These are phyloP conservation scores for Cynaeus angustus DNA, from an alignment of 2,888 invertebrate genomes.

Conservation along the genomic window DNA sequence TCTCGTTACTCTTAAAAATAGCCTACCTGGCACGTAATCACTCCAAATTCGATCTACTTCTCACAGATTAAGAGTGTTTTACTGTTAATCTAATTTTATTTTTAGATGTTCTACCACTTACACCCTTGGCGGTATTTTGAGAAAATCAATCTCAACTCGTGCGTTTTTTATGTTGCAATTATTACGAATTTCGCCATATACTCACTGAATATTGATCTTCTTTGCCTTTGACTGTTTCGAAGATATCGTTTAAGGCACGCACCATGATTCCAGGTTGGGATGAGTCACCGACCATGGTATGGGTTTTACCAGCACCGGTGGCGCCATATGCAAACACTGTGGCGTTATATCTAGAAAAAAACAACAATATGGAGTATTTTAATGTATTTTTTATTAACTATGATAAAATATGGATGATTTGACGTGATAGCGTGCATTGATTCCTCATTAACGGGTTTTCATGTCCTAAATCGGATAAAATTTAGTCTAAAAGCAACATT, in stretches of 20 bases:
- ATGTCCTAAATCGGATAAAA: too few species aligned
- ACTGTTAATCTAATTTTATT: background rate
- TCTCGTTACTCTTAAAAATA: too few species aligned
- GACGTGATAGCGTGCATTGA: slow-evolving; percentile 3
- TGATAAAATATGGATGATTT: background rate
- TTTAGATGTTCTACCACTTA: background rate
- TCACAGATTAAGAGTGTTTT: too few species aligned
- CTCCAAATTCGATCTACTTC: too few species aligned
- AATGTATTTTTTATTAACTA: too few species aligned
- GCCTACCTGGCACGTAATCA: too few species aligned
- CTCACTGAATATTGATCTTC: slow-evolving; percentile 78
- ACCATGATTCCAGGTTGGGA: slow-evolving; percentile 90
- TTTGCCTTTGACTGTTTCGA: slow-evolving; percentile 80
- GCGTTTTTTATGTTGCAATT: slow-evolving; percentile 7
- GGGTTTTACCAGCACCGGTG: slow-evolving; percentile 93
- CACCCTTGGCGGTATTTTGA: background rate
- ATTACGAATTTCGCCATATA: slow-evolving; percentile 40
- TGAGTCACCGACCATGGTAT: slow-evolving; percentile 87
- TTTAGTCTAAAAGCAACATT: too few species aligned
- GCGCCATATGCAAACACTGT: slow-evolving; percentile 98
- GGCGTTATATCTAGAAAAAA: slow-evolving; percentile 86
- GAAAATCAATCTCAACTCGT: slow-evolving; percentile 7
- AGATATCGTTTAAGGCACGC: slow-evolving; percentile 87
- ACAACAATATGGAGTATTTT: too few species aligned
- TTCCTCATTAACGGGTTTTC: too few species aligned